Evolutionary conservation across 2,888 invertebrate species (phyloP).

Genomic region (Trissolcus brochymenae): DNA sequence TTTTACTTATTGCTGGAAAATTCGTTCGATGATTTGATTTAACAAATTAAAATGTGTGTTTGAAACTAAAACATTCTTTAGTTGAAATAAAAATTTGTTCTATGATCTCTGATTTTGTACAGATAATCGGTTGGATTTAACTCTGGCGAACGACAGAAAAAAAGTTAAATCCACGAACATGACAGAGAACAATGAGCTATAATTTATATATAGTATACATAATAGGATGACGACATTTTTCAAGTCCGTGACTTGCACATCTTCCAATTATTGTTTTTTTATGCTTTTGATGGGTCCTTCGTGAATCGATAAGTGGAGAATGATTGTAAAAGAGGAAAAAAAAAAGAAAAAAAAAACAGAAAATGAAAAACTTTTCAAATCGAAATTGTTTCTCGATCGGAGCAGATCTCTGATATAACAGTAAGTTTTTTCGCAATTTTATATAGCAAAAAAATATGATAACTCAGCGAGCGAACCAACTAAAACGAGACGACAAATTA

Average conservation of each 20-base stretch:
- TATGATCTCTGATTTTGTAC: no score
- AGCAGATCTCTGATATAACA: slow-evolving; percentile 50
- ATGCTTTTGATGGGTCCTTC: slow-evolving; percentile 45
- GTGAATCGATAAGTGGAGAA: slow-evolving; percentile 40
- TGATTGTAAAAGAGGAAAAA: slow-evolving; percentile 9
- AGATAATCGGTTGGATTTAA: no score
- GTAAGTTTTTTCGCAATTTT: slow-evolving; percentile 57
- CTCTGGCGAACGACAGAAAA: no score
- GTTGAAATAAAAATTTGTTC: no score
- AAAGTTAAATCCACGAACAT: neutral
- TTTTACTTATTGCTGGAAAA: no score
- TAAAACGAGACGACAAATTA: slow-evolving; percentile 37
- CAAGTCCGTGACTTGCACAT: slow-evolving; percentile 42
- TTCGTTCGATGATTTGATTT: no score
- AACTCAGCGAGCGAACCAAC: slow-evolving; percentile 48
- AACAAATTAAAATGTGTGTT: no score
- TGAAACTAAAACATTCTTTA: no score
- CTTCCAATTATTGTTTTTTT: slow-evolving; percentile 39
- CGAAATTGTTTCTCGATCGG: slow-evolving; percentile 48
- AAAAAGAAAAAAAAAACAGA: slow-evolving; percentile 23
- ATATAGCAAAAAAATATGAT: slow-evolving; percentile 40
- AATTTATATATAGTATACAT: slow-evolving; percentile 11
- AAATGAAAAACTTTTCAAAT: slow-evolving; percentile 36
- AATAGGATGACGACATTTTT: slow-evolving; percentile 27
- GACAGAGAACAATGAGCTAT: neutral